These are phyloP conservation scores for Notechis scutatus DNA, from an alignment of 2,113 vertebrate species.

Conservation along the genomic window DNA sequence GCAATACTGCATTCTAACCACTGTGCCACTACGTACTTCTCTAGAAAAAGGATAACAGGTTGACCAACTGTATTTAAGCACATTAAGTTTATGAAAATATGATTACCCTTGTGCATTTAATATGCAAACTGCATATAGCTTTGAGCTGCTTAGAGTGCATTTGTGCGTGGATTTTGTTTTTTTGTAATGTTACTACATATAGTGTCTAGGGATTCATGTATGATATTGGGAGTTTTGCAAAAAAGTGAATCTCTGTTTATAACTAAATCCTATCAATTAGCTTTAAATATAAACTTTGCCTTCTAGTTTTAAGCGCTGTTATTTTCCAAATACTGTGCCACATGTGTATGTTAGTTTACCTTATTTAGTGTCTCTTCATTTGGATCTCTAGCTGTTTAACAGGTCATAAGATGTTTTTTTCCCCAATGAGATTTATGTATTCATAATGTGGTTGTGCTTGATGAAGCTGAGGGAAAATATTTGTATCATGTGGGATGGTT, in stretches of 20 bases:
- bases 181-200: background rate
- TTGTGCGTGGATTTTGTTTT: background rate
- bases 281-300: slow-evolving; percentile 1
- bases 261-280: background rate
- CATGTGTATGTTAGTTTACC: slow-evolving; percentile 9
- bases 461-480: background rate
- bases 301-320: background rate
- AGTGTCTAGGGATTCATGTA: background rate
- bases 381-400: background rate
- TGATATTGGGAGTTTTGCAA: background rate
- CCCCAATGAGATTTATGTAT: too few relatives aligned
- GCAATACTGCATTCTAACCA: too few relatives aligned
- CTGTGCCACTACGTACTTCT: background rate
- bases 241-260: background rate
- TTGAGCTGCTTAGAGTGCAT: background rate
- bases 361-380: background rate
- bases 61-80: background rate
- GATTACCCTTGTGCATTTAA: background rate
- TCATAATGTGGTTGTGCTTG: background rate
- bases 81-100: background rate
- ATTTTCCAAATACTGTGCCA: background rate
- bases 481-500: background rate
- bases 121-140: background rate
- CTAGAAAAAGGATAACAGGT: background rate
- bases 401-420: background rate